A percentile compares a stretch with the other conserved stretches of the same genome.
phyloP scores from a whole-genome alignment of 1,140 invertebrate species.

The Euura lappo region DNA sequence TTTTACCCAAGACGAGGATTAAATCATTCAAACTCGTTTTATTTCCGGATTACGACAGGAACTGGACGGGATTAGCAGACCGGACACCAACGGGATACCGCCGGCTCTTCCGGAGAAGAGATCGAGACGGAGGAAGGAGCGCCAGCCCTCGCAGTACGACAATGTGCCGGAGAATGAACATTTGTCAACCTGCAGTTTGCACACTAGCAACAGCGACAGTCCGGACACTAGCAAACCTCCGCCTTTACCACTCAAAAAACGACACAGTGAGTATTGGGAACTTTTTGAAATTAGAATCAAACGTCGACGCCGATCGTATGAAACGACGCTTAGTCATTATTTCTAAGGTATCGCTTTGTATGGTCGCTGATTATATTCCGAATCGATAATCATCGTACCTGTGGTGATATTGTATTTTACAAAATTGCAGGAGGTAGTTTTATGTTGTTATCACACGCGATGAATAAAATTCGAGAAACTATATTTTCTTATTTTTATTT shows the following conservation, averaged over 20 bases:
- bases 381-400: no score
- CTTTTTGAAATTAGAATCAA: not conserved
- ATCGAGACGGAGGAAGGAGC: constrained; percentile 59
- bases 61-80: constrained; percentile 40
- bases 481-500: no score
- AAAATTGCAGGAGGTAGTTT: no score
- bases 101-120: constrained; percentile 73
- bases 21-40: not conserved
- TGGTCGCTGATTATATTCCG: no score
- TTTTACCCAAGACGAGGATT: no score
- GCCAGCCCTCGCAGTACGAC: constrained; percentile 77
- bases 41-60: constrained; percentile 34
- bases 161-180: constrained; percentile 70
- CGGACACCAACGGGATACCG: constrained; percentile 59
- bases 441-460: no score
- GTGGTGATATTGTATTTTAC: no score
- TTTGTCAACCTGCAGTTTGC: constrained; percentile 62
- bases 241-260: constrained; percentile 89
- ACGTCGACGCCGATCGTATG: not conserved
- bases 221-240: constrained; percentile 74
- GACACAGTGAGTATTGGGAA: constrained; percentile 81
- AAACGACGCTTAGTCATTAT: not conserved
- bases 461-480: no score
- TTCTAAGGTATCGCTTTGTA: no score
- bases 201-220: constrained; percentile 55